Evolutionary conservation across 2,888 invertebrate genomes (phyloP).

Genomic region (Leptopilina syphax): DNA sequence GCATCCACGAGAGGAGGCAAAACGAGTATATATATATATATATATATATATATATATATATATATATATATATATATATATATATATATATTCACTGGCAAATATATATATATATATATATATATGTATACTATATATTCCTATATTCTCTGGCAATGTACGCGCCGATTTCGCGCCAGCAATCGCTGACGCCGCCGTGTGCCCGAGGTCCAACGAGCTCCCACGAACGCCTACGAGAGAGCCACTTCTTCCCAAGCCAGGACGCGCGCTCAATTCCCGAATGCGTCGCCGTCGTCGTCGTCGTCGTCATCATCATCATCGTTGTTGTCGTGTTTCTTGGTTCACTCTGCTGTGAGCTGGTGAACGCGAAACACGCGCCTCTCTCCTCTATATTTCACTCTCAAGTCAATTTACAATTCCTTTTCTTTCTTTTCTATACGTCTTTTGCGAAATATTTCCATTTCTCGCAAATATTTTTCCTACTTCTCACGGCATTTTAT

Average conservation of each 20-base stretch:
- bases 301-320: not conserved
- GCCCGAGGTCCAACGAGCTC: conserved; percentile 48
- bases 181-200: conserved; percentile 52
- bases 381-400: conserved; percentile 20
- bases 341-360: conserved; percentile 73
- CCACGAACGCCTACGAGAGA: conserved; percentile 51
- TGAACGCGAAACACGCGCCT: conserved; percentile 67
- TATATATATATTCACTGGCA: no score
- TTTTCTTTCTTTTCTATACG: not conserved
- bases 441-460: not conserved
- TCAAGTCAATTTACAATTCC: not conserved
- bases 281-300: conserved; percentile 26
- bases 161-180: conserved; percentile 45
- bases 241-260: conserved; percentile 37
- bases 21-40: not conserved
- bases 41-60: no score
- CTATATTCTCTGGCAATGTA: not conserved
- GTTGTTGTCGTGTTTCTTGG: conserved; percentile 44
- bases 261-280: conserved; percentile 17
- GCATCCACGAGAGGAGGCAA: not conserved
- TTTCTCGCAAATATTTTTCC: conserved; percentile 19
- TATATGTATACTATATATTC: no score
- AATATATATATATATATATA: no score
- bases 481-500: conserved; percentile 24
- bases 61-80: no score